Percentiles rank a stretch among this genome's conserved stretches.
These are phyloP conservation scores for Carassius gibelio DNA, from an alignment of 2,113 vertebrate genomes.

Conservation along the genomic window DNA sequence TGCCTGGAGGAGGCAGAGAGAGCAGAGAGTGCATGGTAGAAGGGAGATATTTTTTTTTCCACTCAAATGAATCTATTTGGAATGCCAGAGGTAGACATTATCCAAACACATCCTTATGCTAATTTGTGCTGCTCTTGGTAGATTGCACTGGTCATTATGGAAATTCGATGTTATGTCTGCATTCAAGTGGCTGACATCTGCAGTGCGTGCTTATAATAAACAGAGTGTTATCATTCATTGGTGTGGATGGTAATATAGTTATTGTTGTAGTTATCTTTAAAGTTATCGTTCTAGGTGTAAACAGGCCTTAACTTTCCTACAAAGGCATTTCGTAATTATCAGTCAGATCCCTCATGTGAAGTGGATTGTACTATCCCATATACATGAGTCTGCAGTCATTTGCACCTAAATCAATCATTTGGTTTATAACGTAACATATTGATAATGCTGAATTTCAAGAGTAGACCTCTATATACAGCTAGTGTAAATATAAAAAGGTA, in stretches of 20 bases:
- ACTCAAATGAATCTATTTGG: too few relatives aligned
- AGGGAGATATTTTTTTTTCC: too few relatives aligned
- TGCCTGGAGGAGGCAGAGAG: too few relatives aligned
- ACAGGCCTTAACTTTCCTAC: neutral
- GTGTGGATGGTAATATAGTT: neutral
- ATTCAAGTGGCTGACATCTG: neutral
- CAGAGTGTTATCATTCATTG: too few relatives aligned
- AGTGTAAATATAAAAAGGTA: neutral
- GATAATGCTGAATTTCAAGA: neutral
- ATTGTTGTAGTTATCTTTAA: neutral
- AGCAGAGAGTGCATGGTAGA: too few relatives aligned
- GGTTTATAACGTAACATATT: too few relatives aligned
- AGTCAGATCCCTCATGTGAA: neutral
- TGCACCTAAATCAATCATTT: neutral
- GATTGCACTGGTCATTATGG: too few relatives aligned
- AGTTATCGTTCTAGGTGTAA: neutral
- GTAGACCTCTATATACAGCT: neutral
- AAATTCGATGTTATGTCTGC: too few relatives aligned
- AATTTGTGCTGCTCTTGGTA: too few relatives aligned
- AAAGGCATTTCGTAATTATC: neutral
- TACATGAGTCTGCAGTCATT: neutral
- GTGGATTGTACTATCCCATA: neutral
- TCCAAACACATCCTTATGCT: too few relatives aligned
- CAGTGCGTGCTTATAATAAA: neutral
- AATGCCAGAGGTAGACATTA: too few relatives aligned